A percentile compares a stretch with the other conserved stretches of the same genome.
These are phyloP conservation scores for Arctocebus calabarensis DNA, from an alignment of 2,797 vertebrate genomes.

Conservation along the genomic window DNA sequence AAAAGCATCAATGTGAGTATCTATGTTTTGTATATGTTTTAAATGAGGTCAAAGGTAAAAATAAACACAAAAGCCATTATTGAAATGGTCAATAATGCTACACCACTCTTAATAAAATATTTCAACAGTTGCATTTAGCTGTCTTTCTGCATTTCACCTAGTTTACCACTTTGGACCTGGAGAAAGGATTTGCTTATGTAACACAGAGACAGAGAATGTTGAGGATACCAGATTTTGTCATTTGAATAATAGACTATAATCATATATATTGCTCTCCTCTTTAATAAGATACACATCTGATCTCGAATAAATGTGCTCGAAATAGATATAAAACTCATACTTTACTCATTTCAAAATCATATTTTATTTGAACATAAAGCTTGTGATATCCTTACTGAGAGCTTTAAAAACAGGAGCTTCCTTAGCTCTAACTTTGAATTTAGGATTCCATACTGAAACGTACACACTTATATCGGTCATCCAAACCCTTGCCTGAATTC, in stretches of 20 bases:
- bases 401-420: conserved; percentile 1
- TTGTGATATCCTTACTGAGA: not conserved
- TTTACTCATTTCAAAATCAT: not conserved
- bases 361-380: conserved; percentile 55
- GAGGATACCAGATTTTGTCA: conserved; percentile 11
- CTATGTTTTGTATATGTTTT: not conserved
- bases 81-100: not conserved
- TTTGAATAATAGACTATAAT: conserved; percentile 45
- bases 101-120: conserved; percentile 19
- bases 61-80: not conserved
- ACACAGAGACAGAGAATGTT: not conserved
- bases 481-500: conserved; percentile 7
- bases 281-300: conserved; percentile 45
- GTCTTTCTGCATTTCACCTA: not conserved
- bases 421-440: conserved; percentile 15
- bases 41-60: conserved; percentile 12
- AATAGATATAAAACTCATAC: conserved; percentile 23
- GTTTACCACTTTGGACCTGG: not conserved
- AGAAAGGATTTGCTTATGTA: not conserved
- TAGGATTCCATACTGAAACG: conserved; percentile 60
- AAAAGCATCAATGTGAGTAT: not conserved
- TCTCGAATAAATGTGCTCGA: conserved; percentile 37
- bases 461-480: not conserved
- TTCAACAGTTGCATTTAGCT: not conserved
- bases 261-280: not conserved